phyloP scores from a whole-genome alignment of 2,888 invertebrate genomes.

The Agrochola macilenta region DNA sequence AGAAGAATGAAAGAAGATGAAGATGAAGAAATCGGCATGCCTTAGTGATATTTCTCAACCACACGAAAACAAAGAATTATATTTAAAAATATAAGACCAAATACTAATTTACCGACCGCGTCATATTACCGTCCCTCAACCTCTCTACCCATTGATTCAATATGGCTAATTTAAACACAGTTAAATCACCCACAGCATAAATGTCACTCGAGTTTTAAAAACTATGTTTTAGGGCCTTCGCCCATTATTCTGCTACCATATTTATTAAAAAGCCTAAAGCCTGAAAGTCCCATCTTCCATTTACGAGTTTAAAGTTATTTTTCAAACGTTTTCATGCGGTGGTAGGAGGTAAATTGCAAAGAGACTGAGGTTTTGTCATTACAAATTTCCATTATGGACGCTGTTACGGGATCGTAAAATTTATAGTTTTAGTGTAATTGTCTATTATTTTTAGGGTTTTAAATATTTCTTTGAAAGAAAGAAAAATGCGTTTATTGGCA shows the following conservation, averaged over 20 bases:
- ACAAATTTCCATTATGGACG: constrained; percentile 44
- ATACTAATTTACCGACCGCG: not conserved
- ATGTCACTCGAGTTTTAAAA: constrained; percentile 56
- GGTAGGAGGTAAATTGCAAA: constrained; percentile 31
- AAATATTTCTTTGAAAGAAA: constrained; percentile 5
- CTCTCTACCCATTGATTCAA: constrained; percentile 15
- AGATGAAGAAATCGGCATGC: too few species aligned
- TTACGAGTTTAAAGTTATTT: constrained; percentile 52
- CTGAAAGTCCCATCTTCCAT: constrained; percentile 4
- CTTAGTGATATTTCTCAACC: too few species aligned
- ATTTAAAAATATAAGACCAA: constrained; percentile 1
- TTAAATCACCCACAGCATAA: constrained; percentile 45
- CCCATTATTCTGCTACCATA: constrained; percentile 43
- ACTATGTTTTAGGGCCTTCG: constrained; percentile 42
- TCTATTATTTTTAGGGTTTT: constrained; percentile 33
- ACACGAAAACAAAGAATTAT: too few species aligned
- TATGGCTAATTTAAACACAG: constrained; percentile 27
- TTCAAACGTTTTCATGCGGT: constrained; percentile 48
- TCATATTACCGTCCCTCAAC: not conserved
- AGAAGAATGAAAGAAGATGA: too few species aligned
- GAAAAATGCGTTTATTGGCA: too few species aligned
- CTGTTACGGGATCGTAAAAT: constrained; percentile 53
- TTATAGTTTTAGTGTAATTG: constrained; percentile 49
- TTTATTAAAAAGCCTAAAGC: constrained; percentile 36
- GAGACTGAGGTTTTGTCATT: constrained; percentile 46